Conservation (phyloP, 2,888 invertebrate genomes). For the Schizaphis graminum region DNA sequence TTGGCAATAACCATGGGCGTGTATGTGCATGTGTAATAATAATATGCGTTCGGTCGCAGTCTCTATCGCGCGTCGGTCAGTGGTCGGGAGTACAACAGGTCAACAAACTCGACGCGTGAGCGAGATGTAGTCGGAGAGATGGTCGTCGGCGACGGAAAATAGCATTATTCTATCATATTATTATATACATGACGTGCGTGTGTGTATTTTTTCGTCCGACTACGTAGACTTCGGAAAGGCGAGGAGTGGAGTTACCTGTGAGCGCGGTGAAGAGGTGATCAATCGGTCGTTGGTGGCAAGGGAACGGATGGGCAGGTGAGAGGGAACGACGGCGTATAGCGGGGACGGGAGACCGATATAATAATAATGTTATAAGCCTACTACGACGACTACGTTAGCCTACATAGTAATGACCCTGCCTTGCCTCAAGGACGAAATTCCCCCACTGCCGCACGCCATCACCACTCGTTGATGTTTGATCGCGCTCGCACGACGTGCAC, state of each 20-base stretch:
- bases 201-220: constrained; percentile 10
- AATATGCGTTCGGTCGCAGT: background rate
- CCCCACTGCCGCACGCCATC: constrained; percentile 9
- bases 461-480: background rate
- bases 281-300: constrained; percentile 20
- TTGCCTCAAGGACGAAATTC: constrained; percentile 64
- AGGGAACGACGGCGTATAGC: background rate
- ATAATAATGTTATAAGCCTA: constrained; percentile 43
- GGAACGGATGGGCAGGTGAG: constrained; percentile 13
- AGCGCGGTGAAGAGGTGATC: constrained; percentile 16
- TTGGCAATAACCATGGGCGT: constrained; percentile 41
- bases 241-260: background rate
- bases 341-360: constrained; percentile 24
- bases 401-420: constrained; percentile 65
- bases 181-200: background rate
- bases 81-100: constrained; percentile 62
- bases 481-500: constrained; percentile 6
- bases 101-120: constrained; percentile 58
- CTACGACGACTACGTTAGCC: constrained; percentile 58
- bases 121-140: constrained; percentile 31
- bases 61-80: constrained; percentile 46
- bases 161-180: constrained; percentile 27
- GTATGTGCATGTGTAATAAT: background rate
- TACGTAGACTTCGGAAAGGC: background rate
- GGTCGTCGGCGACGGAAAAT: constrained; percentile 34